Base-by-base conservation (phyloP, 2,888 invertebrate genomes). In the Drosophila fungiperda region DNA sequence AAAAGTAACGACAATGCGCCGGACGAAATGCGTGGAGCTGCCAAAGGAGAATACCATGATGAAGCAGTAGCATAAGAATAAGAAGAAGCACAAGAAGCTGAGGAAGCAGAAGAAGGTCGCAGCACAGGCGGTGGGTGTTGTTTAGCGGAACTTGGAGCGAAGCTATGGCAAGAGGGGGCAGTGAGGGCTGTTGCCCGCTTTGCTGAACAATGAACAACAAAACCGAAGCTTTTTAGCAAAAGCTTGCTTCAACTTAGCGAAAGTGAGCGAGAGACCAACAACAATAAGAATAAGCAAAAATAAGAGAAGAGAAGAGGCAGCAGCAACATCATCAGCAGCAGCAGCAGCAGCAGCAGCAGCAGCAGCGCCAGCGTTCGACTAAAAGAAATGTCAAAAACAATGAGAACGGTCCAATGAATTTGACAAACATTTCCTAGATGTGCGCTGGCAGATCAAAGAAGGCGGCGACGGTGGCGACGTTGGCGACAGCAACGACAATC, bases 351-450 rank as follows among this genome's bases (percentile, higher is more conserved):
- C 40, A 57, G 42, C 68, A 20, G 54, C 60, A 62, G 54, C 70
- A 38, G 36, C 62, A 66, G 59, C 63, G 69, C 53, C 53, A 72
- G 65, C 69, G 58, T 59, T 72, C 68, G 60, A 68, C 82, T 82
- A 87, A 84, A 88, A 90, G 90, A 91, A 92, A 92, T 93, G 93
- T 93, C 93, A 93, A 92, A 93, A 92, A 91, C 91, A 91, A 92
- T 93, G 91, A 93, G 91, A 92, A 92, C 92, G 93, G 92, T 93
- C 92, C 88, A 92, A 83, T 91, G 93, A 90, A 91, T 93, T 93
- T 93, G 93, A 93, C 92, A 93, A 93, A 93, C 93, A 92, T 93
- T 93, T 93, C 93, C 93, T 93, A 93, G 93, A 93, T 93, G 92
- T 85, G 89, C 92, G 90, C 87, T 92, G 93, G 93, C 93, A 93